These are phyloP conservation scores for Drosophila nasuta DNA, from an alignment of 1,140 invertebrate species.

Conservation along the genomic window DNA sequence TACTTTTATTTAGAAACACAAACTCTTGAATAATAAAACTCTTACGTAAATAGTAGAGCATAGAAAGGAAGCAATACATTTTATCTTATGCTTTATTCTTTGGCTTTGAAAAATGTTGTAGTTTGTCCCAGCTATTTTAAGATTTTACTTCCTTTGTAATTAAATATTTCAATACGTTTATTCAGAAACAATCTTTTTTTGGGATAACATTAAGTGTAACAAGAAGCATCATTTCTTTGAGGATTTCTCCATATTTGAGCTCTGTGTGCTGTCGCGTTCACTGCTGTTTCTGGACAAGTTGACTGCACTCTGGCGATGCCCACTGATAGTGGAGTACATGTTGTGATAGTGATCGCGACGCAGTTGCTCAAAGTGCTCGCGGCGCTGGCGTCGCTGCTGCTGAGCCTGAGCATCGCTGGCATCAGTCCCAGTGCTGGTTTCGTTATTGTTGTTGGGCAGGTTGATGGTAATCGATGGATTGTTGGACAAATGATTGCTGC, in stretches of 20 bases:
- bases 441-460: conserved; percentile 11
- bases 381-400: conserved; percentile 28
- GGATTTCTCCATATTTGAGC: neutral
- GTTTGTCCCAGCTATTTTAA: no score
- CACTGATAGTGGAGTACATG: conserved; percentile 34
- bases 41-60: no score
- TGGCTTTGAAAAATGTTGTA: no score
- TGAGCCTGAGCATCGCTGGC: conserved; percentile 36
- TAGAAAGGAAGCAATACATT: no score
- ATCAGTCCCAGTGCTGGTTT: neutral
- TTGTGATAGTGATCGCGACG: conserved; percentile 60
- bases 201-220: no score
- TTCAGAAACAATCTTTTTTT: no score
- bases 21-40: no score
- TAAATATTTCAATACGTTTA: no score
- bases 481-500: conserved; percentile 19
- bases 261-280: conserved; percentile 1
- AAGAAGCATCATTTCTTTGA: conserved; percentile 1
- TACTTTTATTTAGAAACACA: no score
- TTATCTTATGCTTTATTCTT: no score
- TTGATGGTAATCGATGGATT: conserved; percentile 43
- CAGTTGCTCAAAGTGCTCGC: conserved; percentile 53
- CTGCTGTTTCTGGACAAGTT: neutral
- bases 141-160: no score
- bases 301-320: neutral